phyloP scores from a whole-genome alignment of 2,888 invertebrate species.

The Apantesis nais region DNA sequence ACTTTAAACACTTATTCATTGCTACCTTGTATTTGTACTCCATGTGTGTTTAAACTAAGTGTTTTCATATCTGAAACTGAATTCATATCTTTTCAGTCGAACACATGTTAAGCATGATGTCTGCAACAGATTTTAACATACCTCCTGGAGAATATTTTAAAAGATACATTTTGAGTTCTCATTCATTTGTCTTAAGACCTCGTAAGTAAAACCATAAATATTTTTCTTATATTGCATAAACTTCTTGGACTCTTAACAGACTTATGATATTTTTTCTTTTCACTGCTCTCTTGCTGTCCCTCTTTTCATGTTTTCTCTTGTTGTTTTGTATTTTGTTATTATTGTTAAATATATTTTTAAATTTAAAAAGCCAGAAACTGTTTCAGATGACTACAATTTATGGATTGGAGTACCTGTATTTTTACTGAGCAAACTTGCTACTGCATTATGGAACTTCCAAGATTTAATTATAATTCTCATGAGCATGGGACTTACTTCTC shows the following conservation, averaged over 20 bases:
- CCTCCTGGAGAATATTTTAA: slow-evolving; percentile 64
- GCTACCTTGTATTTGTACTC: too few species aligned
- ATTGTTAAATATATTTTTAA: not conserved
- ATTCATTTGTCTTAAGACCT: slow-evolving; percentile 76
- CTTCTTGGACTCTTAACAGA: not conserved
- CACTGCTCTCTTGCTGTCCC: too few species aligned
- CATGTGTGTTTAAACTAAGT: too few species aligned
- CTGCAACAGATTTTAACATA: slow-evolving; percentile 75
- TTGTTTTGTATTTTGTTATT: not conserved
- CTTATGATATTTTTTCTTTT: not conserved
- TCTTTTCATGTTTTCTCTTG: not conserved
- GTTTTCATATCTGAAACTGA: too few species aligned
- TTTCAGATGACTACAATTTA: slow-evolving; percentile 62
- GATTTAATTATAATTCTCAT: too few species aligned
- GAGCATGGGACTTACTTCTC: slow-evolving; percentile 88
- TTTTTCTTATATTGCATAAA: too few species aligned
- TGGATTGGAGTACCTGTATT: slow-evolving; percentile 74
- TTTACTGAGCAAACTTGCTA: slow-evolving; percentile 85
- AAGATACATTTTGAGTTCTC: too few species aligned
- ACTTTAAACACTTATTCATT: too few species aligned
- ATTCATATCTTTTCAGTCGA: slow-evolving; percentile 78
- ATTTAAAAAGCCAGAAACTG: not conserved
- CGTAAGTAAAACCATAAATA: slow-evolving; percentile 54
- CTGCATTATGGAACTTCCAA: too few species aligned
- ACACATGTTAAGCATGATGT: slow-evolving; percentile 86